Base-by-base conservation (phyloP, 2,113 vertebrate species). In the Microcebus jonahi region DNA sequence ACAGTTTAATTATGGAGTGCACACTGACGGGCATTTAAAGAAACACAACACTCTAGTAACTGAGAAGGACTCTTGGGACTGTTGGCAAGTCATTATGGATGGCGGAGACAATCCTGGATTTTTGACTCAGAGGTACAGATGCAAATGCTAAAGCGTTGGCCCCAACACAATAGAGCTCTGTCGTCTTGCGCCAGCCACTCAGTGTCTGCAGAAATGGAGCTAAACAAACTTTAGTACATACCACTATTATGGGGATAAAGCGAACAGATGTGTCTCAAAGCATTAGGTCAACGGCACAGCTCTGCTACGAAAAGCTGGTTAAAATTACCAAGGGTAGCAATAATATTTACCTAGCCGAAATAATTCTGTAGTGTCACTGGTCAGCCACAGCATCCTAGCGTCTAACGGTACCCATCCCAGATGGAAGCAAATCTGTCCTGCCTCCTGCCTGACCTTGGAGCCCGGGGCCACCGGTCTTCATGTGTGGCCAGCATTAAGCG, bases 401-500 rank as follows among this genome's bases (percentile, higher is more conserved):
- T 97, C 87, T 94, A 84, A 73, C 86, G 71, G 96, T 94, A 68
- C 92, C 80, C 81, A 85, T 92, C 90, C 65, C 93, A 90, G 73
- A 96, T 80, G 94, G 97, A 97, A 79, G 88, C 81, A 84, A 92
- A 92, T 96, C 95, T 88, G 81, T 65, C 59, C 91, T 81, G 65
- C 96, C 93, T 94, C 95, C 95, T 76, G 87, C 81, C 87, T 71
- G 91, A 89, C 91, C 34, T 82, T 91, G 92, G n/a, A 82, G 92
- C 77, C 13, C 34, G 63, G 10, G 95, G 89, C 87, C 12, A 82
- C 97, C 71, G 97, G 96, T 97, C 98, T 97, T 84, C 71, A 73
- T 95, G 98, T 96, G 97, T 98, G 98, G 98, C 98, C 98, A 88
- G 88, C 79, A 84, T 94, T 88, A 95, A 98, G 95, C 71, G 55